A percentile compares a stretch with the other conserved stretches of the same genome.
Conservation (phyloP, 2,113 vertebrate genomes). For the Rattus norvegicus region DNA sequence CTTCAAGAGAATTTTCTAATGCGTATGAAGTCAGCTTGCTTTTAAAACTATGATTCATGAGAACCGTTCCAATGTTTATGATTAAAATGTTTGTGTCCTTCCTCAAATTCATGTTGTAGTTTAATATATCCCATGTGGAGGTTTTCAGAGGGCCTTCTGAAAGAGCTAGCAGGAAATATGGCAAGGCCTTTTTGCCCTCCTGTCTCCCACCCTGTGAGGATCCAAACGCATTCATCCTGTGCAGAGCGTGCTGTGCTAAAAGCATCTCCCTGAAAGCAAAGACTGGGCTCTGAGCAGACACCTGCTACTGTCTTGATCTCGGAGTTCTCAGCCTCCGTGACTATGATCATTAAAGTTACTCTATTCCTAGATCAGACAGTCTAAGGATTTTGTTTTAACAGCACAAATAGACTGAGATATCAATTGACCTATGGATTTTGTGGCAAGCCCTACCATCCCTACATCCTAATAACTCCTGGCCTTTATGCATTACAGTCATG, state of each 20-base stretch:
- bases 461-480: not conserved
- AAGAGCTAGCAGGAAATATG: not conserved
- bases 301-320: not conserved
- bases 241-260: not conserved
- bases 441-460: not conserved
- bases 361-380: not conserved
- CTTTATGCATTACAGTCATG: not conserved
- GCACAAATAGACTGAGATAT: not conserved
- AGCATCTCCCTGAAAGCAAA: not conserved
- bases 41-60: not conserved
- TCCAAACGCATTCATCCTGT: too few relatives aligned
- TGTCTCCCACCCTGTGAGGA: not conserved
- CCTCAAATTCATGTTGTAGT: not conserved
- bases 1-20: not conserved
- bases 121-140: not conserved
- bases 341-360: not conserved
- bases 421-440: not conserved
- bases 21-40: not conserved
- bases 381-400: not conserved
- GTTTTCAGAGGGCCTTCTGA: not conserved
- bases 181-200: not conserved
- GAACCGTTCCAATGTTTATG: not conserved
- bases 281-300: not conserved
- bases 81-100: not conserved
- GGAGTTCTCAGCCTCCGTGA: too few relatives aligned